A percentile compares a stretch with the other conserved stretches of the same genome.
These are phyloP conservation scores for Luperina nickerlii DNA, from an alignment of 2,888 invertebrate species.

Conservation along the genomic window DNA sequence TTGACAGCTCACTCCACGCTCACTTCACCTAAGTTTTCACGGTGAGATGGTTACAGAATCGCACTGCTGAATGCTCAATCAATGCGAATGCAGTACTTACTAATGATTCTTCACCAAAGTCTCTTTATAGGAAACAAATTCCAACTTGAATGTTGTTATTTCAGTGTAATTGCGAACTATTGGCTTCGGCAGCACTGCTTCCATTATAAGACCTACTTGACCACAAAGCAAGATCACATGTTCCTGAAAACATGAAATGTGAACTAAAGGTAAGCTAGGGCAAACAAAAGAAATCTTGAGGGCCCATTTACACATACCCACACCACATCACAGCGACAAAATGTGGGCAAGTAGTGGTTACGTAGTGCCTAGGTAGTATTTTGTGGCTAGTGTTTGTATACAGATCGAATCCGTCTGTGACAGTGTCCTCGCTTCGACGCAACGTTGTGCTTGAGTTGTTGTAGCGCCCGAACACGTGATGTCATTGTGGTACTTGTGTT, in stretches of 20 bases:
- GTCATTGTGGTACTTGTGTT: neutral
- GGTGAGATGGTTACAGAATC: no score
- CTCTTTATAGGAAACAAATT: constrained; percentile 82
- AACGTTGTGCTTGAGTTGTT: neutral
- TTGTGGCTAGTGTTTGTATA: neutral
- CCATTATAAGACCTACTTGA: constrained; percentile 84
- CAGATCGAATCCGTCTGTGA: neutral
- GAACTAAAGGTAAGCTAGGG: neutral
- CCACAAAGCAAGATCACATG: constrained; percentile 82
- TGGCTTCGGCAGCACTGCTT: constrained; percentile 80
- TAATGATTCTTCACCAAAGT: constrained; percentile 84
- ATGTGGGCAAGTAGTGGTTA: neutral
- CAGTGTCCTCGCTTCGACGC: neutral
- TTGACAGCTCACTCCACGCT: no score
- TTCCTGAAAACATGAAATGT: constrained; percentile 73
- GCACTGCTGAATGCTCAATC: neutral
- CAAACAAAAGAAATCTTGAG: neutral
- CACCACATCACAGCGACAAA: neutral
- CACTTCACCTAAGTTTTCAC: no score
- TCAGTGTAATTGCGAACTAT: constrained; percentile 74
- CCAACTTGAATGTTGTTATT: constrained; percentile 84
- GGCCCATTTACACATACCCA: neutral
- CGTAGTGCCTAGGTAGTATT: neutral
- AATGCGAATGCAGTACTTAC: constrained; percentile 76
- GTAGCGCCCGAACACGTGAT: neutral